These are phyloP conservation scores for Neoarius graeffei DNA, from an alignment of 2,113 vertebrate genomes.

Conservation along the genomic window DNA sequence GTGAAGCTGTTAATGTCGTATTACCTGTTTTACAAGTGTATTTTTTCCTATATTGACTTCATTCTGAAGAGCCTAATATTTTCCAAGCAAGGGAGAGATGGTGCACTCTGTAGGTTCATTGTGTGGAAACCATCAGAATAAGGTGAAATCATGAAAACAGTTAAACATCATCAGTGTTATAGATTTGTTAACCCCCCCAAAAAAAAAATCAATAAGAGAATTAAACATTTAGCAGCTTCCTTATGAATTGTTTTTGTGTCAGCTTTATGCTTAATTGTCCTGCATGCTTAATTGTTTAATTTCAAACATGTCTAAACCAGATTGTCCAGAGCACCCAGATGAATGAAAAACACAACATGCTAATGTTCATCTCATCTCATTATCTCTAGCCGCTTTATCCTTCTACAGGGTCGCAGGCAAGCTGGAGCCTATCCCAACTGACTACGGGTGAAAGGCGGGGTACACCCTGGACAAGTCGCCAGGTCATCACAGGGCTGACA, in stretches of 20 bases:
- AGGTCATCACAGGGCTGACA: too few relatives aligned
- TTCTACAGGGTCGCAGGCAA: too few relatives aligned
- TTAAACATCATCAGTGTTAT: not conserved
- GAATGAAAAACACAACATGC: not conserved
- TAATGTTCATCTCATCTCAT: too few relatives aligned
- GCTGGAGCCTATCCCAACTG: too few relatives aligned
- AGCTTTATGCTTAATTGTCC: not conserved
- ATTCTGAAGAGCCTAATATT: conserved; percentile 1
- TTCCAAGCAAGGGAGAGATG: not conserved
- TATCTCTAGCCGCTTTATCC: too few relatives aligned
- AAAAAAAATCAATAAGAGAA: not conserved
- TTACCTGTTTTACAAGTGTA: conserved; percentile 73
- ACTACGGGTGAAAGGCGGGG: too few relatives aligned
- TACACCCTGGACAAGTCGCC: too few relatives aligned
- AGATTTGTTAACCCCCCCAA: not conserved
- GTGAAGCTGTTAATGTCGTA: conserved; percentile 69
- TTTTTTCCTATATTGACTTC: not conserved
- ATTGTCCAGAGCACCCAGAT: not conserved
- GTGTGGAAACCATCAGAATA: not conserved
- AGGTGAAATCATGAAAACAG: not conserved
- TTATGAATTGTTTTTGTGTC: not conserved
- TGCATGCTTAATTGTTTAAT: not conserved
- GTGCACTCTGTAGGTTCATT: not conserved
- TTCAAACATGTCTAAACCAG: not conserved
- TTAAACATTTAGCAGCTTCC: not conserved